Evolutionary conservation across 35 echinoderm and acorn worm genomes (phyloP).

Genomic region (Ophioderma brevispina): DNA sequence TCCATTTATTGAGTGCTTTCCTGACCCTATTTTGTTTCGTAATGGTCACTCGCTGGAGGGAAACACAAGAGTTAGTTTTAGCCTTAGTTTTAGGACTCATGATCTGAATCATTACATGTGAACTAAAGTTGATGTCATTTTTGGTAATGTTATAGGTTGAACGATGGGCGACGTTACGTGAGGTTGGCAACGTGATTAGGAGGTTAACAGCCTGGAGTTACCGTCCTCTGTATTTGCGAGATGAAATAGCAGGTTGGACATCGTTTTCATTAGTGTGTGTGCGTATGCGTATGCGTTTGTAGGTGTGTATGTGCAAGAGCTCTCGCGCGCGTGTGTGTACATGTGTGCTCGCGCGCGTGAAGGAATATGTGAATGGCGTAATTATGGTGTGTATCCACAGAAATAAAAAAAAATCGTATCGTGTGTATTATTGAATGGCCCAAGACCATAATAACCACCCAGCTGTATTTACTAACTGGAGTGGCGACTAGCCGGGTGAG

Average conservation of each 20-base stretch:
- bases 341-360: not conserved
- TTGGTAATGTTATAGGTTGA: not conserved
- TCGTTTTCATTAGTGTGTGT: not conserved
- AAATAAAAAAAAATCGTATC: not conserved
- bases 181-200: conserved; percentile 9
- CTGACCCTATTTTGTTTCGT: too few relatives aligned
- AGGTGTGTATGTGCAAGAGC: too few relatives aligned
- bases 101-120: too few relatives aligned
- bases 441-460: too few relatives aligned
- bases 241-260: not conserved
- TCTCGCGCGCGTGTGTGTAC: not conserved
- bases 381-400: not conserved
- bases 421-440: not conserved
- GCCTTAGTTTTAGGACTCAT: too few relatives aligned
- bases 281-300: too few relatives aligned
- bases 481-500: too few relatives aligned
- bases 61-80: too few relatives aligned
- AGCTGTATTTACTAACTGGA: not conserved
- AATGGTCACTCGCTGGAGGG: too few relatives aligned
- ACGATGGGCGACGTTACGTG: not conserved
- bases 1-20: too few relatives aligned
- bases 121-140: not conserved
- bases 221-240: not conserved
- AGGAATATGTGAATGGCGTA: not conserved
- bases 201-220: not conserved